Base-by-base conservation (phyloP, 2,797 vertebrate genomes). In the Rhinichthys osculus region DNA sequence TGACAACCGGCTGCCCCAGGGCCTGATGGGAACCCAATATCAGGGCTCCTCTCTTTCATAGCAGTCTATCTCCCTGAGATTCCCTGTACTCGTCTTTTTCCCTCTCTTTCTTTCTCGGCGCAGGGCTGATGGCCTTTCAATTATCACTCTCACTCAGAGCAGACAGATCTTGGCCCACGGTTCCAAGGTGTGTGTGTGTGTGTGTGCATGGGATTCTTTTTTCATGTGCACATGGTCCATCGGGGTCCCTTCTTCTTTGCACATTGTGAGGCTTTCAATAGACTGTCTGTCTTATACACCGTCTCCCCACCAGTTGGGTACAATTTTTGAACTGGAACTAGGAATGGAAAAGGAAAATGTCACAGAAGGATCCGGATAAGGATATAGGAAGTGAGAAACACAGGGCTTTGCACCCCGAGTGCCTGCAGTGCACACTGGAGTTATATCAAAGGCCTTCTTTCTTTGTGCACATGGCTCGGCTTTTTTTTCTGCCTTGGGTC, bases 401-500 rank as follows among this genome's bases (percentile, higher is more conserved):
- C 70, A 87, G 81, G 66, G 62, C 64, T 87, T 87, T 73, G 83
- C 90, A 90, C 90, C 93, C 92, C 91, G 86, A 90, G 91, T 91
- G 93, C 92, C 88, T 90, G 59, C 92, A 89, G 90, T 90, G 83
- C 67, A 89, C 89, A 91, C 92, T 95, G 94, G 93, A 94, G 91
- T 90, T 91, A 92, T 94, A 95, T 95, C 93, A 96, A 94, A 96
- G 93, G 93, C 89, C 88, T 93, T 93, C 93, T 93, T 89, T 92
- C 93, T 94, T 92, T 95, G 92, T 93, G 93, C 91, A 92, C 92
- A 90, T 91, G 87, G 91, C 47, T 86, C 70, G 1, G 72, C 16
- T 40, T 76, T 86, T 86, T 83, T 83, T 72, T 40, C 73, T 90
- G 88, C 92, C 90, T 92, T 92, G 92, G 87, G 92, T 93, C 94